Evolutionary conservation across 2,888 invertebrate genomes (phyloP), one percentile per base, ranked within the genome.

Genomic region (Cosmorhoe ocellata): DNA sequence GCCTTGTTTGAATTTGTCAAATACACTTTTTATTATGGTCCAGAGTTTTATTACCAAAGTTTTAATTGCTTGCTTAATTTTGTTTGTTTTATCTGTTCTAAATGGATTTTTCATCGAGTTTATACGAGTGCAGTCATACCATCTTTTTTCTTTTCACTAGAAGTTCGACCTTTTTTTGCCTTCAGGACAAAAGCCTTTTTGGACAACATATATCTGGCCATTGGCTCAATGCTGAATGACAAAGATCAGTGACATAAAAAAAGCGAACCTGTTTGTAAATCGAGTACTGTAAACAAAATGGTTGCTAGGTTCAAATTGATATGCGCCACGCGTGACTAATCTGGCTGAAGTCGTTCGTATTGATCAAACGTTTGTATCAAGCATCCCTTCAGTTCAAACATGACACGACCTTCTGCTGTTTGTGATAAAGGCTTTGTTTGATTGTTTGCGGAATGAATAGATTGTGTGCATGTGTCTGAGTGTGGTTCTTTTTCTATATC

Each of bases 321-420:
- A 58, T 44, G 53, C 44, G 36, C 27, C 45, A 59, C 56, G 55
- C 61, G 57, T 63, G 58, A 59, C 58, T 58, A 48, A 48, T 46
- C 56, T 28, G 51, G 44, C 45, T 57, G 59, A 61, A 63, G 47
- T 52, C 58, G 58, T 61, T 62, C 58, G 53, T 68, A 68, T 66
- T 61, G 65, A 68, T 66, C 64, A 68, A 68, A 64, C 62, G 10
- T 6, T 58, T 37, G 36, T 59, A 57, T 59, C 47, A 55, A 56
- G 30, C 38, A 34, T 11, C 28, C 39, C 30, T 30, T 30, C 11
- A 12, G 22, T 44, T 10, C 38, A 50, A 50, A 39, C 27, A 44
- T 27, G 33, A 32, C 42, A 24, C 26, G 41, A 48, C 41, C 41
- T 43, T 39, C 34, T 3, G n/a, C 22, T 30, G 37, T 37, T 39